Conservation (phyloP, 2,113 vertebrate genomes). For the Brachyistius frenatus region DNA sequence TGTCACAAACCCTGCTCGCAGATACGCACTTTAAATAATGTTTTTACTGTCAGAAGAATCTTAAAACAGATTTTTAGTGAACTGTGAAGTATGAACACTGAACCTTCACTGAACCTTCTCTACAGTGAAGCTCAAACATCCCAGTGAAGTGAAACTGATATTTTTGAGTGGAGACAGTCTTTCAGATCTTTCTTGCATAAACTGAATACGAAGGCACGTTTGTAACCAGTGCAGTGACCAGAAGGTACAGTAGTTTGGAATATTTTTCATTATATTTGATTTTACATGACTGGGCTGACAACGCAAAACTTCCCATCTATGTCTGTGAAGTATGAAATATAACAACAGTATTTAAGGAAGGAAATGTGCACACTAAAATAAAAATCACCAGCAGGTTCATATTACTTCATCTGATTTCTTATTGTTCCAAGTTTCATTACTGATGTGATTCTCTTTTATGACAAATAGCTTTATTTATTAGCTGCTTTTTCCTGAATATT, state of each 20-base stretch:
- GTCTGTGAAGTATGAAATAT: background rate
- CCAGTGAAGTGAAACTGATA: background rate
- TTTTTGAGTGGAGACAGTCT: background rate
- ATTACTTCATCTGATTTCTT: background rate
- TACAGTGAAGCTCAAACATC: background rate
- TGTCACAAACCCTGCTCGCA: background rate
- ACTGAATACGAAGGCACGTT: background rate
- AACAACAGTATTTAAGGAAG: background rate
- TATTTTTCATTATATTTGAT: background rate
- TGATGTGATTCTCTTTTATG: background rate
- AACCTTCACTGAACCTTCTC: background rate
- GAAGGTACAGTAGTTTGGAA: background rate
- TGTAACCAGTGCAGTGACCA: background rate
- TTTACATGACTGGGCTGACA: background rate
- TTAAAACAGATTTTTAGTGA: background rate
- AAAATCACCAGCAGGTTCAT: background rate
- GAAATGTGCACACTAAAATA: background rate
- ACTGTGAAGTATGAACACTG: background rate
- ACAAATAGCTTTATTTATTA: background rate
- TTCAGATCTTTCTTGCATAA: background rate
- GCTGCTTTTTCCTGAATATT: slow-evolving; percentile 5
- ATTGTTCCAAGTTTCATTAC: background rate
- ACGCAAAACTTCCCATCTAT: background rate
- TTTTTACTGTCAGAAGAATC: background rate
- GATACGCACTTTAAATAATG: too few relatives aligned